A percentile compares a stretch with the other conserved stretches of the same genome.
These are phyloP conservation scores for Hapalemur alaotrensis DNA, from an alignment of 2,797 vertebrate species.

Conservation along the genomic window DNA sequence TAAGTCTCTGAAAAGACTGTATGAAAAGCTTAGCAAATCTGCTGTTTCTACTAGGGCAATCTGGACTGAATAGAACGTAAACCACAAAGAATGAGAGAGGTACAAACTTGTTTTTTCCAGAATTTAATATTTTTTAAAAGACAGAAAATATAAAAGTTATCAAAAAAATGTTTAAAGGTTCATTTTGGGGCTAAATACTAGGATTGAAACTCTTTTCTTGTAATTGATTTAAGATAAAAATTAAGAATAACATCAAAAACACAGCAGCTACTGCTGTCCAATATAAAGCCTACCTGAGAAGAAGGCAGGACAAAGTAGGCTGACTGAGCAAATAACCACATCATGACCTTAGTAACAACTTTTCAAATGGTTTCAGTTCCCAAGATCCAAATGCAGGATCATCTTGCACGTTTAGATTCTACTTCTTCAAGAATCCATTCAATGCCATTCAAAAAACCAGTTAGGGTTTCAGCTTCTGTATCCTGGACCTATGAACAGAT, in stretches of 20 bases:
- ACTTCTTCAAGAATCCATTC: conserved; percentile 92
- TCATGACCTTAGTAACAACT: background rate
- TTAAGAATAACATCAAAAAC: conserved; percentile 37
- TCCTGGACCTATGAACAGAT: conserved; percentile 90
- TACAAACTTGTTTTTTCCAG: background rate
- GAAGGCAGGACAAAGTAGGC: conserved; percentile 36
- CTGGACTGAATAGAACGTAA: background rate
- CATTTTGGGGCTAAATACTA: conserved; percentile 30
- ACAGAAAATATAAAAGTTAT: conserved; percentile 72
- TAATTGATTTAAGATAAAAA: conserved; percentile 54
- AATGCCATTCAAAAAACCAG: conserved; percentile 91
- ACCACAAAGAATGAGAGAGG: background rate
- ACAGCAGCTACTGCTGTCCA: background rate
- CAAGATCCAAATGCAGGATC: conserved; percentile 34
- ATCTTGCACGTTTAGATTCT: conserved; percentile 81
- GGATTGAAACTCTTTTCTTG: conserved; percentile 26
- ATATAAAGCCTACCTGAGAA: background rate
- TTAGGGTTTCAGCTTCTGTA: conserved; percentile 89
- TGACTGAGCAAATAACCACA: conserved; percentile 30
- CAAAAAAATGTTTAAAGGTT: conserved; percentile 53
- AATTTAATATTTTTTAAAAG: conserved; percentile 66
- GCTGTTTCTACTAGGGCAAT: background rate
- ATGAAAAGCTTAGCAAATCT: background rate
- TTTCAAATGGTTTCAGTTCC: conserved; percentile 34
- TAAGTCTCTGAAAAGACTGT: background rate